These are phyloP conservation scores for Trichoplusia ni DNA, from an alignment of 1,140 invertebrate species.

Conservation along the genomic window DNA sequence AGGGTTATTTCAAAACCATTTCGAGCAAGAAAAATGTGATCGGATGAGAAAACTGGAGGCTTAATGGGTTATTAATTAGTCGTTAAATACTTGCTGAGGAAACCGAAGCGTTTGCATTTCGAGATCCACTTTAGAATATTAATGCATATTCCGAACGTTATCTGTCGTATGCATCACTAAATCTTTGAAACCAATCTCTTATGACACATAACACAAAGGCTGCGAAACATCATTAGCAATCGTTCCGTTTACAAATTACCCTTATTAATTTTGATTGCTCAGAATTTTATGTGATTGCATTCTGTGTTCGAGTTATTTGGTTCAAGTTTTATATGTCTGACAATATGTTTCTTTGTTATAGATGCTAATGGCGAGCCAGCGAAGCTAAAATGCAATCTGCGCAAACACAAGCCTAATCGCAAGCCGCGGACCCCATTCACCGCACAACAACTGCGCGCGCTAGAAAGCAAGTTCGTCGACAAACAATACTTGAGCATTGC, in stretches of 20 bases:
- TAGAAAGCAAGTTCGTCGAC: constrained; percentile 98
- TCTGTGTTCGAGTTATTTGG: too few species aligned
- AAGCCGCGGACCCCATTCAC: constrained; percentile 99
- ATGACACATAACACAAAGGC: constrained; percentile 15
- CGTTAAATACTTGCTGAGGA: constrained; percentile 5
- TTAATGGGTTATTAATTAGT: constrained; percentile 23
- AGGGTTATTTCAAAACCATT: not conserved
- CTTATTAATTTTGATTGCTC: constrained; percentile 15
- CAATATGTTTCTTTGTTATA: constrained; percentile 66
- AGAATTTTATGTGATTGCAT: not conserved
- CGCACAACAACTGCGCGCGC: constrained; percentile 94
- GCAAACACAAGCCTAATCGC: constrained; percentile 96
- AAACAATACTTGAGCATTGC: constrained; percentile 98
- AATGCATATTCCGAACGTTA: constrained; percentile 9
- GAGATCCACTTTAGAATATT: constrained; percentile 18
- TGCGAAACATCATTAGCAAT: constrained; percentile 19
- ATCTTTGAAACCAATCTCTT: not conserved
- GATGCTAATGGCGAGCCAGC: constrained; percentile 87
- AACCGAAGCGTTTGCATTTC: constrained; percentile 2
- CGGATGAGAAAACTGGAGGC: not conserved
- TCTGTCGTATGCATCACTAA: not conserved
- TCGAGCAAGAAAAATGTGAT: constrained; percentile 4
- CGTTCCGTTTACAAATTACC: constrained; percentile 20
- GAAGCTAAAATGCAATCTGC: constrained; percentile 95
- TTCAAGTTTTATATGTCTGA: not conserved